Conservation (phyloP, 2,888 invertebrate species). For the Trachelus iudaicus region DNA sequence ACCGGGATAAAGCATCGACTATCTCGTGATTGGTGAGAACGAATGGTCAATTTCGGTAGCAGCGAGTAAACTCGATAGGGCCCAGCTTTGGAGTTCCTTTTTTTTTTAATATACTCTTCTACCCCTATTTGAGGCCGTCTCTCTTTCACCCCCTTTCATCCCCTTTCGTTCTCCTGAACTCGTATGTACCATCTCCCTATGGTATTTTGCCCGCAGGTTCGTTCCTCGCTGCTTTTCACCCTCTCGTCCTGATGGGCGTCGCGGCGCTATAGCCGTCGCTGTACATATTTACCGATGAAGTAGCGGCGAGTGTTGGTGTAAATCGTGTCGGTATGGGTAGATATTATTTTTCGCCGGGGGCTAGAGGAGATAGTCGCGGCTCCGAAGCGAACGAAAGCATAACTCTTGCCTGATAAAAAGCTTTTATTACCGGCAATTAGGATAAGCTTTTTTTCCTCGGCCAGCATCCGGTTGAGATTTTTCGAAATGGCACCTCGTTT, state of each 20-base stretch:
- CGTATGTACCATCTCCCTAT: no score
- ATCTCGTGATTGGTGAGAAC: constrained; percentile 23
- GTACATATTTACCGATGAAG: no score
- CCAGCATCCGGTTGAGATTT: constrained; percentile 8
- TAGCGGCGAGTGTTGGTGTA: no score
- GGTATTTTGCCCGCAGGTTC: no score
- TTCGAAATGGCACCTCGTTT: not conserved
- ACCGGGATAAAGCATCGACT: constrained; percentile 22
- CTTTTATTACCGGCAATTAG: constrained; percentile 61
- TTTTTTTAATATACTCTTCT: constrained; percentile 8
- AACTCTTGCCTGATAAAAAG: constrained; percentile 53
- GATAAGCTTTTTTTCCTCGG: constrained; percentile 46
- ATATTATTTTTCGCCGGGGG: constrained; percentile 31
- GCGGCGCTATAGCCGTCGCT: no score
- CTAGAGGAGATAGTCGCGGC: constrained; percentile 18
- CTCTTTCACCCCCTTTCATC: constrained; percentile 3
- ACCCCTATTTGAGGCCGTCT: constrained; percentile 20
- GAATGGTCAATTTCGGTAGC: constrained; percentile 29
- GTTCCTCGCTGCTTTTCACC: not conserved
- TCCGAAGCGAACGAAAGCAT: constrained; percentile 43
- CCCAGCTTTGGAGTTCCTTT: constrained; percentile 4
- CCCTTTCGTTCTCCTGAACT: no score
- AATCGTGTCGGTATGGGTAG: constrained; percentile 9
- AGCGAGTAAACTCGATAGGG: not conserved
- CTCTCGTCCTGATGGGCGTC: constrained; percentile 15